Evolutionary conservation across 2,113 vertebrate species (phyloP).

Genomic region (Terrapene triunguis): DNA sequence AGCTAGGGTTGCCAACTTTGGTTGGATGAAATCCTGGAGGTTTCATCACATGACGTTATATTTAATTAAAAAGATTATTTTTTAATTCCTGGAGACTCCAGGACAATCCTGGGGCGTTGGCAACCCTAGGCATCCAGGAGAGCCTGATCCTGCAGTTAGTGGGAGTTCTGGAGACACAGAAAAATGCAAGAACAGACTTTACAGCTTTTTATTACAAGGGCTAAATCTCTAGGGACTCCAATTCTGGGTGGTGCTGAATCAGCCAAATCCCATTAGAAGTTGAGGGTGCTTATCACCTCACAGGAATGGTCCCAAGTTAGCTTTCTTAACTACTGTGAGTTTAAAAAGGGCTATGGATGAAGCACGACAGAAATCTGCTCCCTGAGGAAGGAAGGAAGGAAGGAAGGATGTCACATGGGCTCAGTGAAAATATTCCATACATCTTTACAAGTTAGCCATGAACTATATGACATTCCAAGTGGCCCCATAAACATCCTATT

Average conservation of each 20-base stretch:
- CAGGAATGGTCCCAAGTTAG: not conserved
- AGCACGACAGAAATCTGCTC: not conserved
- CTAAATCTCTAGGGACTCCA: not conserved
- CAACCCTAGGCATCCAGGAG: not conserved
- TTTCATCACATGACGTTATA: too few relatives aligned
- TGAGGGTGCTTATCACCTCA: not conserved
- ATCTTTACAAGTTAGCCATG: not conserved
- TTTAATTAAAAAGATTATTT: too few relatives aligned
- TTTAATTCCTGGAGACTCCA: too few relatives aligned
- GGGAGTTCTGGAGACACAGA: not conserved
- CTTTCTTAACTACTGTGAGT: not conserved
- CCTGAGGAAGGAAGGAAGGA: not conserved
- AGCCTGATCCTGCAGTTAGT: not conserved
- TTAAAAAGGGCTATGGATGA: not conserved
- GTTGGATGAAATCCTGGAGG: too few relatives aligned
- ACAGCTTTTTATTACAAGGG: not conserved
- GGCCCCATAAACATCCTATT: not conserved
- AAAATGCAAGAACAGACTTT: not conserved
- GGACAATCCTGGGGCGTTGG: too few relatives aligned
- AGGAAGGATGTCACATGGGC: not conserved
- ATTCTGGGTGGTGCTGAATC: not conserved
- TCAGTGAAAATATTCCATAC: not conserved
- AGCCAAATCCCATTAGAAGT: not conserved
- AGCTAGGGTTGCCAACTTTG: not conserved
- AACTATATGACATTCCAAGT: not conserved